A percentile compares a stretch with the other conserved stretches of the same genome.
Conservation (phyloP, 1,140 invertebrate genomes). For the Drosophila mayri region DNA sequence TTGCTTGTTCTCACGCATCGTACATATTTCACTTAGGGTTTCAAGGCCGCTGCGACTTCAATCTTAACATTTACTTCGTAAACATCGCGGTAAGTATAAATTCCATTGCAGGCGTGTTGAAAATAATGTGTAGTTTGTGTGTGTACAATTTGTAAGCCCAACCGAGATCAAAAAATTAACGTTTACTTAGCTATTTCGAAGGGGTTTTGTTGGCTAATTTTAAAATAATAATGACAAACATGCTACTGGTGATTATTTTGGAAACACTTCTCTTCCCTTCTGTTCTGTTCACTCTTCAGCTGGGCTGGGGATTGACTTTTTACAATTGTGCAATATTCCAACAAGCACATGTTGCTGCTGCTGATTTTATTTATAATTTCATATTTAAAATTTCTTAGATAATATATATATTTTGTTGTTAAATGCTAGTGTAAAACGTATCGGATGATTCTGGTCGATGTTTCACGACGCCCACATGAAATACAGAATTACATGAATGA, state of each 20-base stretch:
- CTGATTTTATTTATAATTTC: slow-evolving; percentile 52
- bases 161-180: slow-evolving; percentile 33
- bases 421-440: slow-evolving; percentile 63
- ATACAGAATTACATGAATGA: slow-evolving; percentile 55
- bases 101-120: slow-evolving; percentile 24
- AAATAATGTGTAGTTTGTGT: background rate
- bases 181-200: slow-evolving; percentile 17
- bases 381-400: slow-evolving; percentile 65
- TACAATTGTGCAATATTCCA: slow-evolving; percentile 55
- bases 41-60: slow-evolving; percentile 25
- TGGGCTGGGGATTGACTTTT: slow-evolving; percentile 48
- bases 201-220: slow-evolving; percentile 13
- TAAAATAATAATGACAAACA: slow-evolving; percentile 26
- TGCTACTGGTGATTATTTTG: slow-evolving; percentile 26
- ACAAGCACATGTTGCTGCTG: slow-evolving; percentile 23
- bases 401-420: slow-evolving; percentile 44
- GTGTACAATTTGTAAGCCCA: slow-evolving; percentile 22
- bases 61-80: slow-evolving; percentile 31
- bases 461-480: slow-evolving; percentile 69
- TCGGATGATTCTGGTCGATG: slow-evolving; percentile 53
- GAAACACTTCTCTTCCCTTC: slow-evolving; percentile 6
- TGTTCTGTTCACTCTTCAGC: slow-evolving; percentile 30
- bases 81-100: slow-evolving; percentile 24
- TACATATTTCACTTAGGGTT: slow-evolving; percentile 21
- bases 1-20: slow-evolving; percentile 3